These are phyloP conservation scores for Chrysogorgia sp. DNA, from an alignment of 92 coral and sea anemone species.

Conservation along the genomic window DNA sequence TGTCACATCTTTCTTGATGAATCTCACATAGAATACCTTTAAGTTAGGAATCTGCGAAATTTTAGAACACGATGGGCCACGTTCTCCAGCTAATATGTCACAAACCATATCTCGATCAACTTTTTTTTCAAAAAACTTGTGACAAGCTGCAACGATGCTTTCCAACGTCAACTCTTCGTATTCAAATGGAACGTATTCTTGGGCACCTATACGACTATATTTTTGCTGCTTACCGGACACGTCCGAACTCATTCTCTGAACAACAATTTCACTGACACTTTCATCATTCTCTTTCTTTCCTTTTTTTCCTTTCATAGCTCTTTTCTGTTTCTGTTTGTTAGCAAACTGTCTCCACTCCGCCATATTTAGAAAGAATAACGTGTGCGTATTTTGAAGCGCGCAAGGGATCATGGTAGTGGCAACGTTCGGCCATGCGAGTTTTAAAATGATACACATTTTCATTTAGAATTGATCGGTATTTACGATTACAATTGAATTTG, in stretches of 20 bases:
- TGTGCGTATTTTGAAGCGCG: neutral
- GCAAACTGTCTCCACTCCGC: conserved; percentile 71
- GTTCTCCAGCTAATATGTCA: conserved; percentile 57
- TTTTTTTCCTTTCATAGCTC: conserved; percentile 52
- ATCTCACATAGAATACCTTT: conserved; percentile 48
- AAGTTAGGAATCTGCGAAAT: conserved; percentile 54
- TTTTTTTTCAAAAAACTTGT: conserved; percentile 41
- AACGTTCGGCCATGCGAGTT: too few species aligned
- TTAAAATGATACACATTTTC: neutral
- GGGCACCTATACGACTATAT: conserved; percentile 52
- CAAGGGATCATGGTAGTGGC: too few species aligned
- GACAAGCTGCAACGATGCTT: conserved; percentile 42
- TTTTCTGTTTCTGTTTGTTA: conserved; percentile 60
- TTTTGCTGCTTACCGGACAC: conserved; percentile 59
- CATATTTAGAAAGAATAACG: conserved; percentile 45
- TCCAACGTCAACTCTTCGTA: conserved; percentile 43
- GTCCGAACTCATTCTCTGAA: conserved; percentile 56
- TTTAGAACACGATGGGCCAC: too few species aligned
- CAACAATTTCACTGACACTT: conserved; percentile 53
- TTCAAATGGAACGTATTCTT: conserved; percentile 51
- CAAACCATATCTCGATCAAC: conserved; percentile 47
- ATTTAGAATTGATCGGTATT: neutral
- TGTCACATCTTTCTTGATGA: conserved; percentile 40
- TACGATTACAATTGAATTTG: conserved; percentile 6
- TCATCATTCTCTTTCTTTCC: too few species aligned